phyloP scores from a whole-genome alignment of 2,888 invertebrate genomes.

The Watsonalla cultraria region DNA sequence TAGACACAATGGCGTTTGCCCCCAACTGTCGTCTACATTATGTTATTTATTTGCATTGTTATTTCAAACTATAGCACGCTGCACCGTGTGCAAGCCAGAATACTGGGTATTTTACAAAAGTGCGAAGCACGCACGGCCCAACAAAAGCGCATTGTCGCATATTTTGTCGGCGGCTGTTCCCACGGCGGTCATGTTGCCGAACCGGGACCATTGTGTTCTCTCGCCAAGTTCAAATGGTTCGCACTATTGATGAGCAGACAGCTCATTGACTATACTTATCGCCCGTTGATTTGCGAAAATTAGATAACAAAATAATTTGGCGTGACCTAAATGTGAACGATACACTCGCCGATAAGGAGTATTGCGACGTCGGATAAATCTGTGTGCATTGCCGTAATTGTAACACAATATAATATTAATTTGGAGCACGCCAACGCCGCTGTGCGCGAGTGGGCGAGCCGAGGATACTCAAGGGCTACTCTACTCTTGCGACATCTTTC shows the following conservation, averaged over 20 bases:
- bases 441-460: conserved; percentile 36
- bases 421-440: conserved; percentile 51
- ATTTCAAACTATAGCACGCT: conserved; percentile 10
- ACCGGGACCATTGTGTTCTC: conserved; percentile 25
- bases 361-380: conserved; percentile 41
- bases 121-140: conserved; percentile 30
- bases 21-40: conserved; percentile 9
- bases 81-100: conserved; percentile 7
- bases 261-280: conserved; percentile 17
- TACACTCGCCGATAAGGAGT: conserved; percentile 33
- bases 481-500: conserved; percentile 32
- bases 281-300: conserved; percentile 38
- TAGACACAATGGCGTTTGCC: conserved; percentile 34
- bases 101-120: conserved; percentile 23
- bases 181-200: conserved; percentile 45
- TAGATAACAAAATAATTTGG: conserved; percentile 45
- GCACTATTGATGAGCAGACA: conserved; percentile 8
- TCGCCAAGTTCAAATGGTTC: conserved; percentile 7
- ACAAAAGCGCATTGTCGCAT: conserved; percentile 66
- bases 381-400: conserved; percentile 47
- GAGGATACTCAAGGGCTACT: conserved; percentile 30
- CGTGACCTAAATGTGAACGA: conserved; percentile 46
- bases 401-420: conserved; percentile 58
- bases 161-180: conserved; percentile 51
- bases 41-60: conserved; percentile 24